Conservation (phyloP, 2,113 vertebrate species). For the Pongo abelii region DNA sequence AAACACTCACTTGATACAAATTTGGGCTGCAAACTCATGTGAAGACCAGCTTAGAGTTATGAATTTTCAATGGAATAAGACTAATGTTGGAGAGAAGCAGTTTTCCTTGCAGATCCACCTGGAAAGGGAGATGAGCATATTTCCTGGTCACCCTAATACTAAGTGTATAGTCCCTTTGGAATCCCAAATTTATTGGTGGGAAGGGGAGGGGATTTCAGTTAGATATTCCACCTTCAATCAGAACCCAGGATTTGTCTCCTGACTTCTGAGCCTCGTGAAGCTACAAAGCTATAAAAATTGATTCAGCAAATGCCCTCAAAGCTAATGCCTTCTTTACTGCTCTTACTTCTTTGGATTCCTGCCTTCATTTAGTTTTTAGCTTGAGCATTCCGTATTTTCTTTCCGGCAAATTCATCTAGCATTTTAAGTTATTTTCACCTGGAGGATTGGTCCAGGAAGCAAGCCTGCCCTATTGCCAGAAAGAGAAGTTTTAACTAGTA, state of each 20-base stretch:
- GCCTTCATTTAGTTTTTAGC: not conserved
- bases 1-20: not conserved
- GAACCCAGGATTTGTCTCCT: not conserved
- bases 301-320: not conserved
- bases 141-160: not conserved
- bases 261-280: not conserved
- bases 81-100: not conserved
- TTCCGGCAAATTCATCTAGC: not conserved
- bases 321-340: too few species aligned
- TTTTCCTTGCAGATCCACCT: not conserved
- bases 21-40: not conserved
- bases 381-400: not conserved
- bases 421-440: not conserved
- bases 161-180: not conserved
- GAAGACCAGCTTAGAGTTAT: not conserved
- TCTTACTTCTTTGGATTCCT: not conserved
- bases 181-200: not conserved
- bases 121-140: not conserved
- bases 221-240: not conserved
- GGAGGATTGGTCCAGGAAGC: not conserved
- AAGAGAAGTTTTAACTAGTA: not conserved
- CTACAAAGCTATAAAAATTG: not conserved
- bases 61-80: not conserved
- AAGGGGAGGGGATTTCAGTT: not conserved
- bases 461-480: not conserved